Evolutionary conservation across 2,113 vertebrate species (phyloP), one percentile per base, ranked within the genome.

Genomic region (Gopherus flavomarginatus): DNA sequence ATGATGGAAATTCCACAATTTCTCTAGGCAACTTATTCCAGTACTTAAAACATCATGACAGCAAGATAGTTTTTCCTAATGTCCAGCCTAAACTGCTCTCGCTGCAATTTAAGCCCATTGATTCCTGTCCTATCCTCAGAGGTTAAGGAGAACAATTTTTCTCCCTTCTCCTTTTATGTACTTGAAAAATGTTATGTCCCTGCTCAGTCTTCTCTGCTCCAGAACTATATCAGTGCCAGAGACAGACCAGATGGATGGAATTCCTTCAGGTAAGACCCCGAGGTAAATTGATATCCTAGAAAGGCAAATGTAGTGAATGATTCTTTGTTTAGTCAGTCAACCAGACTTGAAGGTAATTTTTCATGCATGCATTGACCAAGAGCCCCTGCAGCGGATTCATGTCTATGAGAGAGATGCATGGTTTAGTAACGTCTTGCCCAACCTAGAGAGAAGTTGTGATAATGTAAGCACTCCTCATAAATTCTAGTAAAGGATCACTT

Each of bases 241-340:
- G 12, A 92, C 4, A 79, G 83, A 57, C 49, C 53, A 92, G 94
- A 85, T 21, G 53, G 80, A 88, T 50, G 94, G 14, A 90, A 92
- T 54, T 3, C 47, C 35, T 44, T 62, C 35, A 72, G 0, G 2
- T 2, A 26, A 69, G 54, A 53, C 8, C 42, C 85, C 62, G 80
- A 77, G n/a, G 0, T 72, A 72, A 52, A 86, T 86, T 79, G 42
- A 77, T 42, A 44, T 42, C 94, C 35, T 47, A 62, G 38, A 52
- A 27, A 81, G 31, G 38, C 31, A 89, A 87, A 87, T 12, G 3
- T 84, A 89, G 85, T 3, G 22, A 44, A 77, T 44, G 72, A 77
- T 24, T 75, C n/a, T 75, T 26, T 26, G 38, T 77, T 19, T 77
- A 77, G 24, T 42, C 22, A 44, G 11, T 42, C 22, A 77, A 77